phyloP scores from a whole-genome alignment of 1,140 invertebrate species.

The Polypedilum pembai region DNA sequence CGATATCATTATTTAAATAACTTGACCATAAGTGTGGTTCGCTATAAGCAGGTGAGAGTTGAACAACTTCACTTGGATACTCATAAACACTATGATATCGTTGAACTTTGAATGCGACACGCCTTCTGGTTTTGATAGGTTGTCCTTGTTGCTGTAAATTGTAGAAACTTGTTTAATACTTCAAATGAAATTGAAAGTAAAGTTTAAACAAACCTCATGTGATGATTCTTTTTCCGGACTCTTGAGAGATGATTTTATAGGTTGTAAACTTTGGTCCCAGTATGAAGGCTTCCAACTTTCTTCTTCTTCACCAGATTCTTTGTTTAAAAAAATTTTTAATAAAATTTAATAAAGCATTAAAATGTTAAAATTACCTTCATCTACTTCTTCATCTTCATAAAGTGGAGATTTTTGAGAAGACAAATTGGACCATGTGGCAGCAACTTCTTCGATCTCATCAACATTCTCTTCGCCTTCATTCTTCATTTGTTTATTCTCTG shows the following conservation, averaged over 20 bases:
- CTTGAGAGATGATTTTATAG: constrained; percentile 49
- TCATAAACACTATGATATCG: constrained; percentile 75
- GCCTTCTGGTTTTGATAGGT: constrained; percentile 46
- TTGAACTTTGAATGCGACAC: constrained; percentile 73
- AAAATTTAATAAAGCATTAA: not conserved
- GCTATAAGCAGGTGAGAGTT: constrained; percentile 30
- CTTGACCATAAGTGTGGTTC: constrained; percentile 29
- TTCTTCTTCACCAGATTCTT: constrained; percentile 42
- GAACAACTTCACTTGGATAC: constrained; percentile 59
- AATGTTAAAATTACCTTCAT: not conserved
- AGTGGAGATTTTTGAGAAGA: no score
- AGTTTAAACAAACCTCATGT: not conserved
- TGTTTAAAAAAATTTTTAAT: not conserved
- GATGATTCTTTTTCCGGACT: constrained; percentile 44
- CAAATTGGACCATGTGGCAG: not conserved
- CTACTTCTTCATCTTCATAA: not conserved
- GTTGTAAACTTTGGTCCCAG: constrained; percentile 52
- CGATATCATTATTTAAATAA: not conserved
- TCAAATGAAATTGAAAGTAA: not conserved
- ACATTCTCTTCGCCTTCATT: not conserved
- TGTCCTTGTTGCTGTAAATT: not conserved
- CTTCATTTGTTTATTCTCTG: not conserved
- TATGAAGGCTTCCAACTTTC: constrained; percentile 53
- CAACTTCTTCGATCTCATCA: not conserved
- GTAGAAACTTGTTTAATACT: not conserved